Base-by-base conservation (phyloP, 2,797 vertebrate species). In the Spheniscus humboldti region DNA sequence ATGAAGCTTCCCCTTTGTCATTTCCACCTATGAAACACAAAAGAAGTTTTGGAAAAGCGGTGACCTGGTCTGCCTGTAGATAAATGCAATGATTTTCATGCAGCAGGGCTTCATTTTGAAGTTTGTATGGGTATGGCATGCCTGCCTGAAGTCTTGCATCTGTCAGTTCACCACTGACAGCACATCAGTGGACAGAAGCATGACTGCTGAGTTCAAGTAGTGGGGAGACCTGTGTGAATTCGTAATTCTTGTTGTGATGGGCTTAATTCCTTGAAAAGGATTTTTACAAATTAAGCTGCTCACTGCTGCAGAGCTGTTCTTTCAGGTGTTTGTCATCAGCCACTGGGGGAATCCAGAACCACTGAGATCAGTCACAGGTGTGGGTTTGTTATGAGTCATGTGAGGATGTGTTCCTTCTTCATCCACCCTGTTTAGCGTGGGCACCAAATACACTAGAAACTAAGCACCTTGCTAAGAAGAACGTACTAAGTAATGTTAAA, bases 341-440 rank as follows among this genome's bases (percentile, higher is more conserved):
- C 71, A 37, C 66, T 11, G n/a, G 57, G 72, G 84, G 79, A 86
- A 87, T 67, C 10, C 52, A 89, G 81, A 63, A 52, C 41, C 55
- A 30, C 52, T 82, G 78, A 88, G 79, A 78, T 82, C 64, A 86
- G 52, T 96, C 91, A 73, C 57, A 92, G 71, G 69, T 76, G 35
- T 94, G 92, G 86, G 86, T 96, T 97, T 94, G n/a, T 91, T 90
- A 69, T 14, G 33, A 68, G n/a, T 25, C 75, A 52, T 68, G 23
- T 8, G 81, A 88, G 60, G 31, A 57, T 7, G 10, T 35, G 22
- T 35, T 68, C 24, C 31, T n/a, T 94, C 52, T 92, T 91, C 39
- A 60, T 48, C 33, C 80, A 84, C 57, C 48, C 53, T 86, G 43
- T 73, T 88, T 89, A 59, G 53, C 41, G 69, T 66, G 62, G 47